Percentiles rank a stretch among this genome's conserved stretches.
These are phyloP conservation scores for Meriones unguiculatus DNA, from an alignment of 2,113 vertebrate species.

Conservation along the genomic window DNA sequence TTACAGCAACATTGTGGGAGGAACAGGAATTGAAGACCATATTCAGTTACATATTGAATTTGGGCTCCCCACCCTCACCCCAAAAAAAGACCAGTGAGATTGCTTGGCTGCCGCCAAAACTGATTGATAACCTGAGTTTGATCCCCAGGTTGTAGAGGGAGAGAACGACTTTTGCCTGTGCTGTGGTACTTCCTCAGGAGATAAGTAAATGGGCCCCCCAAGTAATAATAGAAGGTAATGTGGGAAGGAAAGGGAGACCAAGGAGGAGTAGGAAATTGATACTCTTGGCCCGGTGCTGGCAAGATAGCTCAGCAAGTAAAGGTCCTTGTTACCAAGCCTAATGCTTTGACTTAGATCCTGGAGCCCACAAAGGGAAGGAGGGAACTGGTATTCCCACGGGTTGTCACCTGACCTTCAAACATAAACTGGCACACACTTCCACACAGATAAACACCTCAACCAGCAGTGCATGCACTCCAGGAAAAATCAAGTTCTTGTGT, in stretches of 20 bases:
- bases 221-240: no score
- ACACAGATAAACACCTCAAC: constrained; percentile 70
- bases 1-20: no score
- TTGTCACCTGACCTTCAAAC: background rate
- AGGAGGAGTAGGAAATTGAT: background rate
- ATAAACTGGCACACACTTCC: background rate
- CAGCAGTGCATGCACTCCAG: constrained; percentile 75
- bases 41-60: background rate
- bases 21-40: background rate
- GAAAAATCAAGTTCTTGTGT: constrained; percentile 81
- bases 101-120: background rate
- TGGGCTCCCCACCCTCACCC: background rate
- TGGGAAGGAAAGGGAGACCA: background rate
- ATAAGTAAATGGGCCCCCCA: background rate
- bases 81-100: background rate
- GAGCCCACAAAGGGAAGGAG: background rate
- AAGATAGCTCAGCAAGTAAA: background rate
- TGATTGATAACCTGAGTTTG: background rate
- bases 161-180: background rate
- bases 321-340: background rate
- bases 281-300: background rate
- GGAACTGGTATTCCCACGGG: background rate
- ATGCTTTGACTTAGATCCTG: background rate
- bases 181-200: background rate
- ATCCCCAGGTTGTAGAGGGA: background rate